Percentiles rank a stretch among this genome's conserved stretches.
phyloP scores from a whole-genome alignment of 1,140 invertebrate species.

The Apis dorsata region DNA sequence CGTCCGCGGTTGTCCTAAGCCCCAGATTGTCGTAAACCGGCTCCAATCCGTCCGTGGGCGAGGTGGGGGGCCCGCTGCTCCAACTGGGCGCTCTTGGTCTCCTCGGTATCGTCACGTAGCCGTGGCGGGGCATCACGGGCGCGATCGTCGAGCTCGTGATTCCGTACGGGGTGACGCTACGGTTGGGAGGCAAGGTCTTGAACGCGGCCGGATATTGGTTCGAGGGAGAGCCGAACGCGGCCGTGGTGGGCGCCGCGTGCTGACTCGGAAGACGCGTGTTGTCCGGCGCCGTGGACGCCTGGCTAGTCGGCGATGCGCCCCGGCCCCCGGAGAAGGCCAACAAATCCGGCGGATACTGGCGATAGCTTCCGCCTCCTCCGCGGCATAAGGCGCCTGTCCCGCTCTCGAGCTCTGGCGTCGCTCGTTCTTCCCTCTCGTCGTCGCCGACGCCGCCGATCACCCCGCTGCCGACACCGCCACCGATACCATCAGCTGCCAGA shows the following conservation, averaged over 20 bases:
- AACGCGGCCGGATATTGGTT: constrained; percentile 79
- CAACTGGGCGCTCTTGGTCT: constrained; percentile 90
- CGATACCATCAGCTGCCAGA: constrained; percentile 74
- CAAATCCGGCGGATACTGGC: constrained; percentile 88
- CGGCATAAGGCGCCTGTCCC: constrained; percentile 75
- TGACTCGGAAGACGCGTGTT: constrained; percentile 80
- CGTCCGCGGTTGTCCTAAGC: constrained; percentile 90
- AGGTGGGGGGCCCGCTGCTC: constrained; percentile 83
- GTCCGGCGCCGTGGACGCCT: constrained; percentile 89
- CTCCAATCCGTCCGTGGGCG: constrained; percentile 81
- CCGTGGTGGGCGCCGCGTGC: constrained; percentile 77
- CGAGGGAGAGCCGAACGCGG: constrained; percentile 68
- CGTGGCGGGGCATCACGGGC: constrained; percentile 85
- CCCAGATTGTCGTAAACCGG: constrained; percentile 93
- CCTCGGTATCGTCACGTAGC: constrained; percentile 91
- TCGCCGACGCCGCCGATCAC: constrained; percentile 62
- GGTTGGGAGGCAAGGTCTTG: constrained; percentile 86
- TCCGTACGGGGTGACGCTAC: constrained; percentile 86
- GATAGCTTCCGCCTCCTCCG: constrained; percentile 77
- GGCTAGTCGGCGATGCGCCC: constrained; percentile 82
- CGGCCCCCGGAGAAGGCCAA: constrained; percentile 86
- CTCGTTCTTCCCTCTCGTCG: constrained; percentile 69
- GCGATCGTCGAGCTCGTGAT: constrained; percentile 80
- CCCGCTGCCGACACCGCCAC: constrained; percentile 66
- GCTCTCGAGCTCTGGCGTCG: constrained; percentile 74